A percentile compares a stretch with the other conserved stretches of the same genome.
These are phyloP conservation scores for Ailuropoda melanoleuca DNA, from an alignment of 2,113 vertebrate species.

Conservation along the genomic window DNA sequence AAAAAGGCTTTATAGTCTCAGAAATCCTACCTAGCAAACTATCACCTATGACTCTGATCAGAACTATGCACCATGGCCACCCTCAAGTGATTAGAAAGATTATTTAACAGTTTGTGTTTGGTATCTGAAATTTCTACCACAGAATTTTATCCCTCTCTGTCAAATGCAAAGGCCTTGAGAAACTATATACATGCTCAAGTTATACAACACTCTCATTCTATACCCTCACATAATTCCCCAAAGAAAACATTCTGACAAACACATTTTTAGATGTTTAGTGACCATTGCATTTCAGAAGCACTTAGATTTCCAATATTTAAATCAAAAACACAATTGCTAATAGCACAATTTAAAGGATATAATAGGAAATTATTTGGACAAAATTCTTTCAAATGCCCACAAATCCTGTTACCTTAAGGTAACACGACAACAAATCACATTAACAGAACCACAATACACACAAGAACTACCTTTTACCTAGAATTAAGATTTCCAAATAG, in stretches of 20 bases:
- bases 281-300: neutral
- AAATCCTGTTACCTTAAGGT: neutral
- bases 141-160: neutral
- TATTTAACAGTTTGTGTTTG: neutral
- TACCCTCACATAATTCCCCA: neutral
- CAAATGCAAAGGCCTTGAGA: neutral
- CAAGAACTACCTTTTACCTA: neutral
- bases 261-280: neutral
- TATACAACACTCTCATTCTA: neutral
- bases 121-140: neutral
- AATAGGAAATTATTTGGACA: neutral
- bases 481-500: neutral
- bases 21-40: neutral
- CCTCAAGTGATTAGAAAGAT: neutral
- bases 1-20: neutral
- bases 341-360: neutral
- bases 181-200: neutral
- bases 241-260: neutral
- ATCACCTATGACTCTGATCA: neutral
- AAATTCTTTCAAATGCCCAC: neutral
- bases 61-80: neutral
- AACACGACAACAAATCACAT: neutral
- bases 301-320: neutral
- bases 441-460: neutral
- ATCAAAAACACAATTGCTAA: neutral